Conservation (phyloP, 1,140 invertebrate genomes). For the Drosophila neocordata region DNA sequence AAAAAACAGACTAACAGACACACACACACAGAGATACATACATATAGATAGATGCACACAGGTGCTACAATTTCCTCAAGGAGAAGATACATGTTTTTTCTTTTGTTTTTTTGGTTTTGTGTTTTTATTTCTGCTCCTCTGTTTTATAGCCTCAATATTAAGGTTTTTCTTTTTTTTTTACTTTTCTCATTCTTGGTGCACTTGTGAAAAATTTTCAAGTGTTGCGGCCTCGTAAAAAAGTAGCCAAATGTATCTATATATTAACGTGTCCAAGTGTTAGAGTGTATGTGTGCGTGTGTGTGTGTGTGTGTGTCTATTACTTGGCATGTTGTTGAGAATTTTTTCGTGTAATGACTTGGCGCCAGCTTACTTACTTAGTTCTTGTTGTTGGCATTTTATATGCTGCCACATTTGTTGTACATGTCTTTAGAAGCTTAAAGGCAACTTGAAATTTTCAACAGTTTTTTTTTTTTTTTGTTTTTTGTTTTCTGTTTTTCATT, state of each 20-base stretch:
- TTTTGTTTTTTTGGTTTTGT: conserved; percentile 38
- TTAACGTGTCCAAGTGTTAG: conserved; percentile 11
- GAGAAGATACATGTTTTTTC: conserved; percentile 37
- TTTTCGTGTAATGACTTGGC: conserved; percentile 27
- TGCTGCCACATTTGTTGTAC: conserved; percentile 18
- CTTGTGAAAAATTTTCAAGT: conserved; percentile 64
- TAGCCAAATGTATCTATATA: conserved; percentile 40
- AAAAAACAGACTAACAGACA: not conserved
- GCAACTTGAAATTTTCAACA: conserved; percentile 19
- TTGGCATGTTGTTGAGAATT: conserved; percentile 23
- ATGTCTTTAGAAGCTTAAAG: conserved; percentile 21
- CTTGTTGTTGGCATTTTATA: conserved; percentile 15
- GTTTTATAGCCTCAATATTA: conserved; percentile 35
- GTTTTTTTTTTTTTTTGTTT: not conserved
- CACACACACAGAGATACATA: not conserved
- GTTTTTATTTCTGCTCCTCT: conserved; percentile 20
- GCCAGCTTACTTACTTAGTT: conserved; percentile 17
- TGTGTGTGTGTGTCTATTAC: conserved; percentile 19
- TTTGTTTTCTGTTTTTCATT: too few relatives aligned
- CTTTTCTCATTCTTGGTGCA: conserved; percentile 20
- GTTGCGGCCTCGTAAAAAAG: conserved; percentile 47
- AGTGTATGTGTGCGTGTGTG: not conserved
- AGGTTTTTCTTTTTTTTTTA: conserved; percentile 15
- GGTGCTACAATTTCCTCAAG: conserved; percentile 64
- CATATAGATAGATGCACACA: conserved; percentile 43